Evolutionary conservation across 2,113 vertebrate genomes (phyloP).

Genomic region (Sprattus sprattus): DNA sequence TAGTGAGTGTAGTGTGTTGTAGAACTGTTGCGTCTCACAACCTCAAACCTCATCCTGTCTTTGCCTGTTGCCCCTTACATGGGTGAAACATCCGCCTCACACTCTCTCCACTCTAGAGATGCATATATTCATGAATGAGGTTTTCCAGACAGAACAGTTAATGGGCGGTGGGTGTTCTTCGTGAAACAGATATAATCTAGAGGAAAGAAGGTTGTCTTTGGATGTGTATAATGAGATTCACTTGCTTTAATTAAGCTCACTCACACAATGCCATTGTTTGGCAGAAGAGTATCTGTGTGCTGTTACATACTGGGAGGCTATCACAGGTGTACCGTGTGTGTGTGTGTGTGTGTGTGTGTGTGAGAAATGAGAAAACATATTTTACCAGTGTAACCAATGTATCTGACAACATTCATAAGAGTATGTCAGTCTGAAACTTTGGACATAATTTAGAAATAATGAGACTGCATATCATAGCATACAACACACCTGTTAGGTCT

Average conservation of each 20-base stretch:
- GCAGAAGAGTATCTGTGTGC: slow-evolving; percentile 48
- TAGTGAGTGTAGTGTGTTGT: no score
- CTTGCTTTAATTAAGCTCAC: slow-evolving; percentile 63
- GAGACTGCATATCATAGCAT: background rate
- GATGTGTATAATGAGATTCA: slow-evolving; percentile 44
- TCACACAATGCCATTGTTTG: slow-evolving; percentile 50
- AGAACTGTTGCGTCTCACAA: no score
- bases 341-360: background rate
- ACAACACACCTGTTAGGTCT: background rate
- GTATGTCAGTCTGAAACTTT: background rate
- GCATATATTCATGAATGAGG: no score
- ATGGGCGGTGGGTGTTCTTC: background rate
- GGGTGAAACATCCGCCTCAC: no score
- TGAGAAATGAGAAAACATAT: background rate
- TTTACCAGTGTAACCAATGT: background rate
- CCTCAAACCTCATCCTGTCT: no score
- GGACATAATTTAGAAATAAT: background rate
- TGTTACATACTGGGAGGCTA: slow-evolving; percentile 39
- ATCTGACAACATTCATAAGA: background rate
- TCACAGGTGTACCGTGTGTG: background rate
- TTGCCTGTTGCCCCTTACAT: no score
- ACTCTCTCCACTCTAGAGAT: no score
- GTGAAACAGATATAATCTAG: slow-evolving; percentile 7
- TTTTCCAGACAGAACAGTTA: no score
- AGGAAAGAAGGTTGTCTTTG: slow-evolving; percentile 27